Percentiles rank a stretch among this genome's conserved stretches.
phyloP scores from a whole-genome alignment of 2,888 invertebrate species.

The Byasa hedistus region DNA sequence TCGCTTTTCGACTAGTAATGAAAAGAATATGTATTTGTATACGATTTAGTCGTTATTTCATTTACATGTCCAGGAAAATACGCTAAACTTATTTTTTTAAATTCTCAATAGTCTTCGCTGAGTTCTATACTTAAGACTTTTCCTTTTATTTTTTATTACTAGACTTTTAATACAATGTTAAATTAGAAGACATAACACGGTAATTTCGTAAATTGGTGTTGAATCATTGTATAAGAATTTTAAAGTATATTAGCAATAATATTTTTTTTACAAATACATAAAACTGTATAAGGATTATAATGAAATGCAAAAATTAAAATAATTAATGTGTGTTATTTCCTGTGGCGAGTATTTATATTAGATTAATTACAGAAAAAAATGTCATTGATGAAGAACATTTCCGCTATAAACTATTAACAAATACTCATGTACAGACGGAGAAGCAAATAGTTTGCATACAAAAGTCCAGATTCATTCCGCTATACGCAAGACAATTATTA shows the following conservation, averaged over 20 bases:
- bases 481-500: not conserved
- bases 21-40: too few species aligned
- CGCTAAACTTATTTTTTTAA: too few species aligned
- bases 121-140: too few species aligned
- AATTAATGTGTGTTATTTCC: constrained; percentile 10
- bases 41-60: too few species aligned
- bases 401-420: constrained; percentile 13
- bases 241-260: not conserved
- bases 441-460: constrained; percentile 25
- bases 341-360: constrained; percentile 4
- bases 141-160: too few species aligned
- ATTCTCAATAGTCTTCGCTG: too few species aligned
- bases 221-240: not conserved
- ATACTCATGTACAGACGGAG: constrained; percentile 4
- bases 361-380: constrained; percentile 22
- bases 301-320: constrained; percentile 17
- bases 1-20: too few species aligned
- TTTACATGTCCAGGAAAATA: too few species aligned
- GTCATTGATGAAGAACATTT: constrained; percentile 17
- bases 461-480: constrained; percentile 4
- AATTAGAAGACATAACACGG: not conserved
- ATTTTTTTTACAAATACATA: not conserved
- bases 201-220: not conserved
- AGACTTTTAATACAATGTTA: too few species aligned
- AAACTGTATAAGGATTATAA: not conserved